Conservation (phyloP, 2,888 invertebrate genomes). For the Hermaeophaga mercurialis region DNA sequence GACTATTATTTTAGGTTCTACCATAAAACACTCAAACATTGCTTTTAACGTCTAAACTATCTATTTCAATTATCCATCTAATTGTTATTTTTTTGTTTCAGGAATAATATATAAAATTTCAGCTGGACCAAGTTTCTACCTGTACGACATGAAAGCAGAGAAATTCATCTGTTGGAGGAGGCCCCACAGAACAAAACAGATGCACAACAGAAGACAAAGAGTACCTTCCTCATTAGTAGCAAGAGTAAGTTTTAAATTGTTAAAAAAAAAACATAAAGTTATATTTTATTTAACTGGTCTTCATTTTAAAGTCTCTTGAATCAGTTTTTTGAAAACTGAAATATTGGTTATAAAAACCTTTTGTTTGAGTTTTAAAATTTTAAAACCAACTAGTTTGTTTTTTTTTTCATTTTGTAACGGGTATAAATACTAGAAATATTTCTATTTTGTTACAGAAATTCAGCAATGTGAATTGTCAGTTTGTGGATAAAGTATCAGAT, state of each 20-base stretch:
- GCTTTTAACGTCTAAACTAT: no score
- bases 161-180: slow-evolving; percentile 50
- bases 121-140: slow-evolving; percentile 39
- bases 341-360: no score
- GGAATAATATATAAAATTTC: slow-evolving; percentile 37
- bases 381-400: no score
- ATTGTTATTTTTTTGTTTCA: slow-evolving; percentile 36
- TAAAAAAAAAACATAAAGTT: no score
- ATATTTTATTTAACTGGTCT: no score
- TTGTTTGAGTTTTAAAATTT: no score
- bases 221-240: slow-evolving; percentile 38
- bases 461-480: slow-evolving; percentile 27
- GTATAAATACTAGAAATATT: neutral
- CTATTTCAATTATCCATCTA: no score
- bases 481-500: slow-evolving; percentile 27
- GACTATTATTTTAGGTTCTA: no score
- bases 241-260: slow-evolving; percentile 42
- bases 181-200: neutral
- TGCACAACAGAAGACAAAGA: slow-evolving; percentile 23
- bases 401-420: no score
- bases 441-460: slow-evolving; percentile 30
- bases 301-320: no score
- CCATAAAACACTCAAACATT: no score
- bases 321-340: no score
- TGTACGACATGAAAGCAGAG: slow-evolving; percentile 46